These are phyloP conservation scores for Ornithoptera priamus DNA, from an alignment of 2,888 invertebrate genomes.

Conservation along the genomic window DNA sequence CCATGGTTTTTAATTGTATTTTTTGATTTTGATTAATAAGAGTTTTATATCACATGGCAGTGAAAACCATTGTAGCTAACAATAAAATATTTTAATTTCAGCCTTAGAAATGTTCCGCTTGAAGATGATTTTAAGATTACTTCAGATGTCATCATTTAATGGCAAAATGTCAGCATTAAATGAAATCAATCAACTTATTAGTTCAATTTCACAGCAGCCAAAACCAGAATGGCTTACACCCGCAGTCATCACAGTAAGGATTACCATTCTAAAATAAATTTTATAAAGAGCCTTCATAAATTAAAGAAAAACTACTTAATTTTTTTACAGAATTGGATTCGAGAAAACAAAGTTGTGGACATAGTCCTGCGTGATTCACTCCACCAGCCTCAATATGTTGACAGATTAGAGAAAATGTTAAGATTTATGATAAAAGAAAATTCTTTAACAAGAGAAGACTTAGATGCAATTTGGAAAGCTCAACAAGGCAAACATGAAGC, in stretches of 20 bases:
- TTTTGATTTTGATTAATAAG: neutral
- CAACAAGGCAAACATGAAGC: constrained; percentile 99
- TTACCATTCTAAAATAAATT: neutral
- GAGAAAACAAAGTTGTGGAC: constrained; percentile 96
- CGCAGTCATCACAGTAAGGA: constrained; percentile 93
- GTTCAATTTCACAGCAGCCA: constrained; percentile 93
- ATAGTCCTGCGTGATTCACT: constrained; percentile 97
- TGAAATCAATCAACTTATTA: constrained; percentile 98
- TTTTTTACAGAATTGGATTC: constrained; percentile 92
- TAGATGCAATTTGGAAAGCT: constrained; percentile 98
- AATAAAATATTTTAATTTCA: constrained; percentile 43
- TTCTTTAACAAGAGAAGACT: constrained; percentile 91
- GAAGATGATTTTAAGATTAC: constrained; percentile 95
- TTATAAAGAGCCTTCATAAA: neutral
- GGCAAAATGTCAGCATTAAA: constrained; percentile 99
- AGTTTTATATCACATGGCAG: neutral
- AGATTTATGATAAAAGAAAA: constrained; percentile 97
- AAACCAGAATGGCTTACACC: constrained; percentile 96
- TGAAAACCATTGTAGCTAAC: neutral
- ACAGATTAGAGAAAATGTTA: constrained; percentile 97
- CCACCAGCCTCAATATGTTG: constrained; percentile 98
- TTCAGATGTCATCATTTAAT: constrained; percentile 98
- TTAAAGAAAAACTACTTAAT: neutral
- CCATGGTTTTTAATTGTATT: neutral
- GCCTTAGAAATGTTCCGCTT: constrained; percentile 95